Evolutionary conservation across 1,140 invertebrate species (phyloP), one percentile per base, ranked within the genome.

Genomic region (Wasmannia auropunctata): DNA sequence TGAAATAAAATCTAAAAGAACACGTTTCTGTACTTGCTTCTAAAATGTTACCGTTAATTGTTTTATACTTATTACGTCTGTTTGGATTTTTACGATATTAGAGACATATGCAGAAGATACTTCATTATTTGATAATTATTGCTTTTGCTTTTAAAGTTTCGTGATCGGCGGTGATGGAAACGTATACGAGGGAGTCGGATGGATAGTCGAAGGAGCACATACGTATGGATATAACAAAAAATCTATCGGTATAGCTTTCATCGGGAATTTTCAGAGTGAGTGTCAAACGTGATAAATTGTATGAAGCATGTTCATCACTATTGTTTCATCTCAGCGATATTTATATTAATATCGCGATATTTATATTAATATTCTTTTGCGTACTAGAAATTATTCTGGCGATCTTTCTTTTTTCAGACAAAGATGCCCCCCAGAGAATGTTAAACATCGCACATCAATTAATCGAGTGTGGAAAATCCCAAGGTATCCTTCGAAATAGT

Each of bases 181-280:
- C 25, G 95, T 98, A 19, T 98, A 98, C 89, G 97, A 98, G 94
- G 98, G 97, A 8, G 94, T 96, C 11, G 97, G 97, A 0, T 98
- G 97, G 97, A 95, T 96, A 51, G 95, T 95, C 74, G 95, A 96
- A 0, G 97, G 97, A 0, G 96, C 97, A 0, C 97, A 98, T 90
- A 97, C 97, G 0, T 95, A 94, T 14, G 95, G 91, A 80, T 95
- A 95, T 86, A 96, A 96, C 87, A 91, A 89, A 75, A 95, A 93
- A 56, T 93, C 94, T 4, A 49, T 95, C 28, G 95, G 94, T 80
- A 94, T 96, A 79, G 92, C 87, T 56, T 93, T 96, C 43, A 95
- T 96, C 70, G 96, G 96, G 69, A 91, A 93, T 85, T 95, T 93
- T 70, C 88, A 93, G 76, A 87, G 94, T 94, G 90, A 74, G 72